A percentile compares a stretch with the other conserved stretches of the same genome.
These are phyloP conservation scores for human (Homo sapiens) DNA, from an alignment of 2,113 vertebrate genomes.

Conservation along the genomic window GRCh38 chr13:107218001-107218500, in stretches of 20 bases:
- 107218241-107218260: neutral
- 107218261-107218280: accelerated
- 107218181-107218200: neutral
- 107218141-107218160: too few relatives aligned
- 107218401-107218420: neutral
- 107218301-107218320: neutral
- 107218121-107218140: neutral
- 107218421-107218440: neutral
- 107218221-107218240: neutral
- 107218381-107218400: neutral
- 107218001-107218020: neutral
- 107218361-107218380: neutral
- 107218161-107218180: neutral
- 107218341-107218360: neutral
- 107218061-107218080: too few relatives aligned
- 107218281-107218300: neutral
- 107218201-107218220: neutral
- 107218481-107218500: neutral
- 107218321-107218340: neutral
- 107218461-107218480: neutral
- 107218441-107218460: neutral
- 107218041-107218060: neutral
- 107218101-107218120: neutral
- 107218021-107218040: neutral
- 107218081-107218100: accelerated